Conservation (phyloP, 1,140 invertebrate genomes). For the Nasonia longicornis region DNA sequence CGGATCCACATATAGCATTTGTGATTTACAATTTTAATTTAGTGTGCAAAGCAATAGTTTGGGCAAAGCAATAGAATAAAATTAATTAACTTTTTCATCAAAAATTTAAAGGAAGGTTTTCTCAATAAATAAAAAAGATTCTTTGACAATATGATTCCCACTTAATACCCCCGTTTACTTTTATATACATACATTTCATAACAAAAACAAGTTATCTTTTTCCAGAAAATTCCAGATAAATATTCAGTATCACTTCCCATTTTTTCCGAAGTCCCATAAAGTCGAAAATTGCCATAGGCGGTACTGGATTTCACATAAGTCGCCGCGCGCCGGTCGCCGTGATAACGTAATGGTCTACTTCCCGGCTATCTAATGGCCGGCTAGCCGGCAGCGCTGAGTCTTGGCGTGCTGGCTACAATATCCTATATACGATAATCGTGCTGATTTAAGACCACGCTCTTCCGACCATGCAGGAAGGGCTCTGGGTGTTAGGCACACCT, state of each 20-base stretch:
- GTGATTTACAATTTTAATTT: background rate
- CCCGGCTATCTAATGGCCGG: conserved; percentile 58
- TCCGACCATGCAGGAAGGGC: conserved; percentile 62
- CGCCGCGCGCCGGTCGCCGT: conserved; percentile 48
- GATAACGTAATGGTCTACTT: conserved; percentile 64
- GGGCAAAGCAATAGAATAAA: too few species aligned
- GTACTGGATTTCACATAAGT: conserved; percentile 42
- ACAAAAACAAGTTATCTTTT: background rate
- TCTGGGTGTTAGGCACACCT: conserved; percentile 28
- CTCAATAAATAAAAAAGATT: too few species aligned
- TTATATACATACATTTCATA: too few species aligned
- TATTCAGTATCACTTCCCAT: conserved; percentile 10
- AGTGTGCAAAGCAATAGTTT: too few species aligned
- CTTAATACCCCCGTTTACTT: too few species aligned
- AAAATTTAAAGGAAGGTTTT: too few species aligned
- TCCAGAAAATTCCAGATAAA: background rate
- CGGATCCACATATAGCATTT: background rate
- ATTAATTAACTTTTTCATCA: too few species aligned
- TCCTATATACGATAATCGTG: conserved; percentile 62
- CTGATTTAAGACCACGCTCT: conserved; percentile 63
- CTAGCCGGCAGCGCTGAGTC: conserved; percentile 1
- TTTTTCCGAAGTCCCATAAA: conserved; percentile 24
- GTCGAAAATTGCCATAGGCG: conserved; percentile 20
- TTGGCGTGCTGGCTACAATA: conserved; percentile 54
- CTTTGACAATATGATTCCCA: too few species aligned